These are phyloP conservation scores for Nycticryphes semicollaris DNA, from an alignment of 2,113 vertebrate species.

Conservation along the genomic window DNA sequence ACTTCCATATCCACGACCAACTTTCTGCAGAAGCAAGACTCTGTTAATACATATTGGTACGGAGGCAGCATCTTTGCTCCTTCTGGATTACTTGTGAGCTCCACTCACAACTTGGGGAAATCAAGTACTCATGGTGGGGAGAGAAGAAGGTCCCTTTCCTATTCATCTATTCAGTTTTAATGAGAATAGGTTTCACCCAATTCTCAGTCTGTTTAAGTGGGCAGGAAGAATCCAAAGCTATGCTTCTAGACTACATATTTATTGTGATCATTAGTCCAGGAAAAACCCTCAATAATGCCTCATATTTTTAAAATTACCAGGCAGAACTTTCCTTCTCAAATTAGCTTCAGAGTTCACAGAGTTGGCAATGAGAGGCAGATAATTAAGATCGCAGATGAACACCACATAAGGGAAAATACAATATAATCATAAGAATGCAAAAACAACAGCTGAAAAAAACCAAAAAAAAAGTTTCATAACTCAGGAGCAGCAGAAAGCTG, in stretches of 20 bases:
- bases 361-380: constrained; percentile 17
- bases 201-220: neutral
- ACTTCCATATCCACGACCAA: neutral
- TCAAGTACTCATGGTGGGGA: rapidly evolving
- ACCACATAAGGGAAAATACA: constrained; percentile 20
- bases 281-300: constrained; percentile 41
- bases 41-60: rapidly evolving
- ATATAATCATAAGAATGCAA: neutral
- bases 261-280: neutral
- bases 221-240: neutral
- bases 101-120: neutral
- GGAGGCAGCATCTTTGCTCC: neutral
- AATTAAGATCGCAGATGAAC: constrained; percentile 10
- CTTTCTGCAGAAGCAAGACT: neutral
- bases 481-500: neutral
- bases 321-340: constrained; percentile 17
- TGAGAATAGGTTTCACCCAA: neutral
- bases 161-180: neutral
- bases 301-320: neutral
- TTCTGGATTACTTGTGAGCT: neutral
- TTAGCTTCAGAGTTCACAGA: constrained; percentile 36
- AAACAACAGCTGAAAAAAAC: neutral
- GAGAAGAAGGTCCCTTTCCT: neutral
- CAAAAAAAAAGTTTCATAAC: neutral
- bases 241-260: neutral